These are phyloP conservation scores for Anthophora plumipes DNA, from an alignment of 2,888 invertebrate genomes.

Conservation along the genomic window DNA sequence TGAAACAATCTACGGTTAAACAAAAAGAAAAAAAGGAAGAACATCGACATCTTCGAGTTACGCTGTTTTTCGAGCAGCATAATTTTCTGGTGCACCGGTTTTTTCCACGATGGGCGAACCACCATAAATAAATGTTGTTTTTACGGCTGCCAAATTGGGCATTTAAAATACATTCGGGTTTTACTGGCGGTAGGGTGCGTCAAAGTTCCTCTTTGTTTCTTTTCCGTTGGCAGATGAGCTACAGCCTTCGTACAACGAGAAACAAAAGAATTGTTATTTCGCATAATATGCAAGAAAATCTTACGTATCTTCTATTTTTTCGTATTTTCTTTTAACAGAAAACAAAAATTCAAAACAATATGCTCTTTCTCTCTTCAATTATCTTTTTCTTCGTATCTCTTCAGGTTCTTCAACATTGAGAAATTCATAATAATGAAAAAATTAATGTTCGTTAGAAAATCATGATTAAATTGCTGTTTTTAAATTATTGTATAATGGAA, in stretches of 20 bases:
- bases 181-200: slow-evolving; percentile 69
- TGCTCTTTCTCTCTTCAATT: no score
- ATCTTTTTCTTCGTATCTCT: no score
- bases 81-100: slow-evolving; percentile 79
- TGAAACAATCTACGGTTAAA: slow-evolving; percentile 10
- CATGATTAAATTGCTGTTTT: no score
- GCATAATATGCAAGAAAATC: not conserved
- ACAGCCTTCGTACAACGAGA: not conserved
- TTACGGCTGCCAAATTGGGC: slow-evolving; percentile 84
- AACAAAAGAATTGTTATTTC: not conserved
- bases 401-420: no score
- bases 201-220: slow-evolving; percentile 22
- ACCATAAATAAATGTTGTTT: slow-evolving; percentile 84
- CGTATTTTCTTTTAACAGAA: no score
- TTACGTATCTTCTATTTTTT: not conserved
- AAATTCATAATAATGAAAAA: no score
- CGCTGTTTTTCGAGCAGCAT: slow-evolving; percentile 76
- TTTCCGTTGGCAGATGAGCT: not conserved
- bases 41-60: slow-evolving; percentile 67
- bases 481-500: no score
- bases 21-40: slow-evolving; percentile 36
- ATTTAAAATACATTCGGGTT: slow-evolving; percentile 77
- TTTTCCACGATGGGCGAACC: slow-evolving; percentile 78
- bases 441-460: no score
- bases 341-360: no score